Evolutionary conservation across 2,797 vertebrate genomes (phyloP), one percentile per base, ranked within the genome.

Genomic region (Cossypha heuglini): DNA sequence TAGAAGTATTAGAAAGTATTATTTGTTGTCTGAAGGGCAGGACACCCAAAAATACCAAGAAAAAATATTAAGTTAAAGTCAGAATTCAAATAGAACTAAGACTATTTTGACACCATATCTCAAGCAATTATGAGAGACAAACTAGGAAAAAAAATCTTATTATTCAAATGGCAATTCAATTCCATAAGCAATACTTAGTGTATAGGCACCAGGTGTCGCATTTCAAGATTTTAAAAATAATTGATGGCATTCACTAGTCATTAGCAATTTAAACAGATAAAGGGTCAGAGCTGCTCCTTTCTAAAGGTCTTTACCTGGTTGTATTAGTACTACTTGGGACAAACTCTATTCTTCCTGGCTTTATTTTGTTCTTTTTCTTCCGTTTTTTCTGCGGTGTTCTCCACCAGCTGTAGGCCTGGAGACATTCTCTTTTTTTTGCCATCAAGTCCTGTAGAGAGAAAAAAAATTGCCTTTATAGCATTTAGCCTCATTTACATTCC

Each of bases 341-440:
- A 89, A 96, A 97, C 77, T 97, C 97, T 95, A 97, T 97, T 94
- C 96, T 97, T 96, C 93, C 96, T 22, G 96, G 95, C 92, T 97
- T 97, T 95, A 96, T 94, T 97, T 97, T 97, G 93, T 96, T 97
- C 96, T 97, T 97, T 97, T 97, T 97, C 97, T 97, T 97, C 85
- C 96, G 74, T 57, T 97, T 97, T 88, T 97, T 97, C 88, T 97
- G 97, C 4, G 97, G 97, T 15, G 95, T 95, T 38, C 97, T 96
- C 97, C 97, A 97, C 97, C 97, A 97, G 75, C 96, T 97, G 96
- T 97, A 97, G 86, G 97, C 96, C 85, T 96, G 96, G 11, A 97
- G 96, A 86, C 96, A 96, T 82, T 97, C 97, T 95, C 96, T 95
- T 80, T 97, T 96, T 93, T 97, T 97, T 61, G 94, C 97, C 94